Percentiles rank a stretch among this genome's conserved stretches.
Conservation (phyloP, 2,888 invertebrate species). For the Sesamia inferens region DNA sequence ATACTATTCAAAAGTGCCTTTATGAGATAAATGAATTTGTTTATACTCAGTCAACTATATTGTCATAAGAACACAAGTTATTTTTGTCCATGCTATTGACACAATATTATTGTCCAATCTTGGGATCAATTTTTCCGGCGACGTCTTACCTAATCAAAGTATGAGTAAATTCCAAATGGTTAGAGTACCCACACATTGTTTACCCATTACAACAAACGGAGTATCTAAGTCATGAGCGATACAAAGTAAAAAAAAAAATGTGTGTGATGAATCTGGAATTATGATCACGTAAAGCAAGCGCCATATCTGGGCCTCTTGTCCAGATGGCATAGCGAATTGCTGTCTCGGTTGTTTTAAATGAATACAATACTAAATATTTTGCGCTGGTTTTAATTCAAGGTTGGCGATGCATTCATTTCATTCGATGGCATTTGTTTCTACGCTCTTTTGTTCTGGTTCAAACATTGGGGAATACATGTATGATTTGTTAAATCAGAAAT, state of each 20-base stretch:
- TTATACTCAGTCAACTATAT: not conserved
- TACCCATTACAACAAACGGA: conserved; percentile 16
- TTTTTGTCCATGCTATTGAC: not conserved
- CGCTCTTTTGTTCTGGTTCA: conserved; percentile 16
- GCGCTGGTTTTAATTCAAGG: conserved; percentile 40
- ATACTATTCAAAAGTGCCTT: too few relatives aligned
- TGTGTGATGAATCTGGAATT: conserved; percentile 29
- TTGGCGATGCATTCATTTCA: conserved; percentile 24
- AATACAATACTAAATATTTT: conserved; percentile 50
- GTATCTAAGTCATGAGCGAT: conserved; percentile 50
- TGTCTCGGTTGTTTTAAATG: conserved; percentile 47
- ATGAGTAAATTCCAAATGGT: not conserved
- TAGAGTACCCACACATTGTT: conserved; percentile 10
- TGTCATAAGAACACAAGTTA: too few relatives aligned
- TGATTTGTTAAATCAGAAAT: conserved; percentile 4
- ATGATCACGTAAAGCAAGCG: conserved; percentile 52
- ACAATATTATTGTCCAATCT: not conserved
- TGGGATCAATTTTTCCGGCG: not conserved
- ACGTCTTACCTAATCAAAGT: not conserved
- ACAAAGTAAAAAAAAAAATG: conserved; percentile 43
- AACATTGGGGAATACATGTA: not conserved
- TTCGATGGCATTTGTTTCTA: conserved; percentile 19
- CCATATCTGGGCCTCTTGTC: conserved; percentile 42
- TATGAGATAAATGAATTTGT: too few relatives aligned
- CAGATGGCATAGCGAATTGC: conserved; percentile 56